Evolutionary conservation across 2,797 vertebrate species (phyloP), one percentile per base, ranked within the genome.

Genomic region (Oreochromis grahami): DNA sequence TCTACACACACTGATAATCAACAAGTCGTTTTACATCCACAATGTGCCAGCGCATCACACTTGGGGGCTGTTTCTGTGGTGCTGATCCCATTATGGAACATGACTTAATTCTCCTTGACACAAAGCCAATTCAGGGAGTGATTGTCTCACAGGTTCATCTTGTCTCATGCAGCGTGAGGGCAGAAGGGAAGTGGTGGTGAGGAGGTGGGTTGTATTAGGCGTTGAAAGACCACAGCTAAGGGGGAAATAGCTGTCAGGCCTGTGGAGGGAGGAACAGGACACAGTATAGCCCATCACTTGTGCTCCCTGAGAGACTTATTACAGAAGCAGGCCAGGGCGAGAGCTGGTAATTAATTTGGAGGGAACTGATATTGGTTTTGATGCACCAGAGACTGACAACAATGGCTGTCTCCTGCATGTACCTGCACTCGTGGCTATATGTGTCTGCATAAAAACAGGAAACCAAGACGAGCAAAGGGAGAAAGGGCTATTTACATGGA

Each of bases 301-400:
- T 90, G 87, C 96, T 97, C 95, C 91, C 86, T 88, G 77, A 89
- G 96, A 97, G 95, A 95, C 94, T 96, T 95, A 96, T 94, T 97
- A 97, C 93, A 85, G 95, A 95, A 92, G 90, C 94, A 93, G 93
- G 93, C 90, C 88, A 87, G 93, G 58, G 82, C 89, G 26, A 89
- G 87, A 77, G 84, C 88, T 85, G 91, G 90, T 94, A 95, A 97
- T 97, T 95, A 96, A 96, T 96, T 95, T 94, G 89, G 92, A 89
- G 93, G 90, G 93, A 88, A 86, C 88, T 95, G 93, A 96, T 97
- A 92, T 88, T 96, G 95, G 95, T 96, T 96, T 96, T 76, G 89
- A 95, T 95, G 93, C 93, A 90, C 86, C 86, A 38, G 90, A 96
- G 94, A 96, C 82, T 90, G 89, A 87, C 77, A 82, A 90, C 76